Conservation (phyloP, 1,140 invertebrate genomes). For the Proales similis region DNA sequence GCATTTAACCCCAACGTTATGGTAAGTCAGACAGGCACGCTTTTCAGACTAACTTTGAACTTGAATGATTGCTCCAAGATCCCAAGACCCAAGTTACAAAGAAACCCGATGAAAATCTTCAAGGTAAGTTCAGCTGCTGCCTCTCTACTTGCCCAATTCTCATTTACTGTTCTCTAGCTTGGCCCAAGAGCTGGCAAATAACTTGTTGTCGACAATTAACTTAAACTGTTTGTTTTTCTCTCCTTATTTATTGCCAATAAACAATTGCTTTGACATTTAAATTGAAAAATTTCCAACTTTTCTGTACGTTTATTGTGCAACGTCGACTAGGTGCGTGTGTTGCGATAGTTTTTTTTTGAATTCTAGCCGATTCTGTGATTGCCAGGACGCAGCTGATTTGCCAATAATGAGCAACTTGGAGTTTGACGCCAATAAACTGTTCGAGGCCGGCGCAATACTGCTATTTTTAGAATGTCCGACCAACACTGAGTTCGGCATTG, state of each 20-base stretch:
- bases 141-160: no score
- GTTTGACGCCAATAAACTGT: slow-evolving; percentile 62
- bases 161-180: no score
- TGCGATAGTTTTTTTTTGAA: neutral
- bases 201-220: no score
- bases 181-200: no score
- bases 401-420: slow-evolving; percentile 18
- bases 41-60: neutral
- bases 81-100: slow-evolving; percentile 31
- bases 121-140: no score
- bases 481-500: slow-evolving; percentile 89
- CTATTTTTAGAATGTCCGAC: slow-evolving; percentile 70
- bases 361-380: no score
- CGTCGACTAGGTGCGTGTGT: neutral
- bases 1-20: slow-evolving; percentile 33
- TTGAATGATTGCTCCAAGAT: slow-evolving; percentile 5
- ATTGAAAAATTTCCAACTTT: neutral
- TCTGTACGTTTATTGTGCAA: neutral
- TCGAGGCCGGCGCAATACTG: slow-evolving; percentile 72
- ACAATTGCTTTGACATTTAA: neutral
- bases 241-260: no score
- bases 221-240: no score
- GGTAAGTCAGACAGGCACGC: slow-evolving; percentile 1
- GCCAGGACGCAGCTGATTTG: no score
- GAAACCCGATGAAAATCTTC: slow-evolving; percentile 38